These are phyloP conservation scores for Erynnis tages DNA, from an alignment of 2,888 invertebrate genomes.

Conservation along the genomic window DNA sequence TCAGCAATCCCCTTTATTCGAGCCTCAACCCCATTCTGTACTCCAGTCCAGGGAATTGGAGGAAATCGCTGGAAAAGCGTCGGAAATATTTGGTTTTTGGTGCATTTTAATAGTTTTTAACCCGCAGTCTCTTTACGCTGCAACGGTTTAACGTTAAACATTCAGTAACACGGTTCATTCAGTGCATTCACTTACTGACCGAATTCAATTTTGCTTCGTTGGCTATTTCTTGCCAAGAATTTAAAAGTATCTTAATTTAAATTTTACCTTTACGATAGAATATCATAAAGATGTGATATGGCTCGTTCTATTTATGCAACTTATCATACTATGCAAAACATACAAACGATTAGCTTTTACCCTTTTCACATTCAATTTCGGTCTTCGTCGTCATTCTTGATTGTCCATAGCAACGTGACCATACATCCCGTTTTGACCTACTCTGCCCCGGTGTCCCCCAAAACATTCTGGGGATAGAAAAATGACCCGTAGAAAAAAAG, in stretches of 20 bases:
- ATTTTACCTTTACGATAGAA: too few species aligned
- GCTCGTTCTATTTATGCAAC: too few species aligned
- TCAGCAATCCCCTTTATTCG: conserved; percentile 7
- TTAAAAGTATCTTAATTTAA: background rate
- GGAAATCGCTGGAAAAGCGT: conserved; percentile 8
- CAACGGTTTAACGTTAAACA: conserved; percentile 13
- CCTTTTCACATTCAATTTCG: too few species aligned
- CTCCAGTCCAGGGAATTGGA: conserved; percentile 4
- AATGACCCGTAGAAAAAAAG: too few species aligned
- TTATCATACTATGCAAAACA: too few species aligned
- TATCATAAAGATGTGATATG: too few species aligned
- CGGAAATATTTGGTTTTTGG: conserved; percentile 17
- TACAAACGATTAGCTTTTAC: too few species aligned
- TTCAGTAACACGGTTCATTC: conserved; percentile 7
- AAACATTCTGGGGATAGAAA: too few species aligned
- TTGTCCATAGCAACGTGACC: too few species aligned
- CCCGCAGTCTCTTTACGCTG: conserved; percentile 14
- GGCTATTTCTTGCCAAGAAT: background rate
- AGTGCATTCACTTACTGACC: conserved; percentile 2
- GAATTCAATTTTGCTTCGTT: conserved; percentile 9
- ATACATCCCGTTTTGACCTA: too few species aligned
- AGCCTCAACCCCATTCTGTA: conserved; percentile 4
- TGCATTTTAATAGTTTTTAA: conserved; percentile 12
- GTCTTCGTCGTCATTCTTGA: too few species aligned
- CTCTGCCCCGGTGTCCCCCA: too few species aligned